Evolutionary conservation across 2,113 vertebrate species (phyloP), one percentile per base, ranked within the genome.

Genomic region (Typhlomys cinereus): DNA sequence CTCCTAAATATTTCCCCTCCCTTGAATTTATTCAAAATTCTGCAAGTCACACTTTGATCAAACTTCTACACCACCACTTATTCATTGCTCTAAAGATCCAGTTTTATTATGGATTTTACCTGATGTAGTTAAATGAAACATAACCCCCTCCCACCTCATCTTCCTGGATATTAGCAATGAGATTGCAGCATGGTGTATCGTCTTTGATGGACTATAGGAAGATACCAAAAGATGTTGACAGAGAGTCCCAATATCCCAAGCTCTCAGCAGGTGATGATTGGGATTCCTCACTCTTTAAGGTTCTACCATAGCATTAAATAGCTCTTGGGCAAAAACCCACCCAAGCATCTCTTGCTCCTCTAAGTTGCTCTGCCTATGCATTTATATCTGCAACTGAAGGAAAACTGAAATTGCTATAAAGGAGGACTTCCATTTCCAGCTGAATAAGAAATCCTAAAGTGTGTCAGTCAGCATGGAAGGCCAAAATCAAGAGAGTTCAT

Each of bases 1-100:
- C 29, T 86, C 78, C 67, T 69, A 59, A 93, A 44, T 73, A 29
- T 69, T 92, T 83, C 44, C 29, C 59, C 70, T 83, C 50, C 90
- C 92, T 52, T 79, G 31, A 84, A 48, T 18, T 39, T 12, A 76
- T 41, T 87, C 50, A 57, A 34, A 3, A 71, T 41, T 64, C 78
- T 52, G 27, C 14, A 74, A 88, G 39, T 36, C 52, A 57, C 46
- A 64, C 62, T 39, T 12, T 15, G 2, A 23, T 66, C 39, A 92
- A 80, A 80, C 23, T 61, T 80, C 41, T 83, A n/a, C 78, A 23
- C 59, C 62, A 10, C 29, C 20, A 34, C 12, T 36, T 18, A 18
- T 5, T 85, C 4, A 25, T 85, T 81, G 82, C 13, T 12, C 41
- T 73, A 81, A 34, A 81, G 71, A 62, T 21, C 23, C 48, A 36